phyloP scores from a whole-genome alignment of 2,113 vertebrate genomes.

The Plestiodon gilberti region DNA sequence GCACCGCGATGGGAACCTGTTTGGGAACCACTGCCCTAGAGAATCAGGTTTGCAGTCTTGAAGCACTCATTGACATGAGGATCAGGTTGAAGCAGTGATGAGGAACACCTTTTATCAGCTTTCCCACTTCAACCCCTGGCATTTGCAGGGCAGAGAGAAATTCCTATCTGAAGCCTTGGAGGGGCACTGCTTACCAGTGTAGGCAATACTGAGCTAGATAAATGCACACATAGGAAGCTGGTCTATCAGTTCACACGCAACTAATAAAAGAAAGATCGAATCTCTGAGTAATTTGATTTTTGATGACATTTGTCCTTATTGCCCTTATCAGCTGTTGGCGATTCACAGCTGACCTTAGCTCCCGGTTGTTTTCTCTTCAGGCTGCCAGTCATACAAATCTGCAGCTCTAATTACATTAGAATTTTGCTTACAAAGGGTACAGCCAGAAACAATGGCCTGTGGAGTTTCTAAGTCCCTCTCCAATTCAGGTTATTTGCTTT shows the following conservation, averaged over 20 bases:
- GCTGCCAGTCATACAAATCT: conserved; percentile 40
- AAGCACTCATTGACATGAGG: too few relatives aligned
- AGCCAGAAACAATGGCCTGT: conserved; percentile 5
- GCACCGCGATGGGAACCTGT: too few relatives aligned
- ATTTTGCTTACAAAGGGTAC: not conserved
- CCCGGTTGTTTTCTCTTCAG: conserved; percentile 32
- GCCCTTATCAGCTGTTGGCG: conserved; percentile 18
- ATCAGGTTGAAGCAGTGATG: too few relatives aligned
- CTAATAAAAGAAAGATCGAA: not conserved
- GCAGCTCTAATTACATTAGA: conserved; percentile 43
- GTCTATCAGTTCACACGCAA: not conserved
- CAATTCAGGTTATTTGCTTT: conserved; percentile 33
- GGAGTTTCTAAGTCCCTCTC: conserved; percentile 37
- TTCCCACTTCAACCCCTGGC: not conserved
- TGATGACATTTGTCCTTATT: conserved; percentile 8
- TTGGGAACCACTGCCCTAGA: too few relatives aligned
- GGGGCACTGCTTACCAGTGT: too few relatives aligned
- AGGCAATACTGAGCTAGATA: not conserved
- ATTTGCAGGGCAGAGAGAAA: too few relatives aligned
- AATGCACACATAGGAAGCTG: too few relatives aligned
- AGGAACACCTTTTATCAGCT: too few relatives aligned
- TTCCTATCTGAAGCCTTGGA: too few relatives aligned
- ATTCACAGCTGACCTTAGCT: not conserved
- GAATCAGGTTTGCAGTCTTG: too few relatives aligned
- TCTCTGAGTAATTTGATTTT: not conserved